phyloP scores from a whole-genome alignment of 2,113 vertebrate genomes.

The Hoplias malabaricus region DNA sequence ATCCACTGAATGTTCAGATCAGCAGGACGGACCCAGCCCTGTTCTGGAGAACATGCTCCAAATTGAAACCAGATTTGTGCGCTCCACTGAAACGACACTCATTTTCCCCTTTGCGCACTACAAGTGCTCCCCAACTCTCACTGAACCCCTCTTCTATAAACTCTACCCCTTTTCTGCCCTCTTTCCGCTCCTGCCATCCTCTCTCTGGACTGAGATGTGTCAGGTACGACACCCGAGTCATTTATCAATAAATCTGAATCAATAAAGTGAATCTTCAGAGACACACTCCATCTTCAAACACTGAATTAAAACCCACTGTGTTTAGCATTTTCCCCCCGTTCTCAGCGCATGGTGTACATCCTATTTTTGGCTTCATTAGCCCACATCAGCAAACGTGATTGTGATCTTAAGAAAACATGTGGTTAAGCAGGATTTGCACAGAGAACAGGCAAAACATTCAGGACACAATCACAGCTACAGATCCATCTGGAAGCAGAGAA shows the following conservation, averaged over 20 bases:
- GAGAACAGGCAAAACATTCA: constrained; percentile 52
- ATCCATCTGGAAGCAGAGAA: not conserved
- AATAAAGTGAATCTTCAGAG: not conserved
- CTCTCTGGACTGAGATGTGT: not conserved
- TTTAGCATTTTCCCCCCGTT: not conserved
- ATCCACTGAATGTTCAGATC: not conserved
- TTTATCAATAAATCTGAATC: not conserved
- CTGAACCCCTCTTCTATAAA: constrained; percentile 42
- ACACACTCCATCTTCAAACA: no score
- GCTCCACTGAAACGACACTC: constrained; percentile 21
- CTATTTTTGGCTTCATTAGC: no score
- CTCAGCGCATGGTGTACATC: no score
- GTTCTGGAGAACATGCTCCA: constrained; percentile 51
- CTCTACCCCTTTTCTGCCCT: constrained; percentile 33
- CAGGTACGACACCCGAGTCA: not conserved
- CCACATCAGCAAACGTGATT: not conserved
- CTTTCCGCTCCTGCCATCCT: not conserved
- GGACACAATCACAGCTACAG: constrained; percentile 35
- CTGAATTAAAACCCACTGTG: not conserved
- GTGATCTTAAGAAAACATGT: constrained; percentile 39
- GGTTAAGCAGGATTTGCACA: constrained; percentile 30
- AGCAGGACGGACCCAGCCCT: not conserved
- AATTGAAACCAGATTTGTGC: constrained; percentile 74
- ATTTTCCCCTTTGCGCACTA: constrained; percentile 41
- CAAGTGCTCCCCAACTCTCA: constrained; percentile 57